Base-by-base conservation (phyloP, 2,888 invertebrate genomes). In the Apamea sordens region DNA sequence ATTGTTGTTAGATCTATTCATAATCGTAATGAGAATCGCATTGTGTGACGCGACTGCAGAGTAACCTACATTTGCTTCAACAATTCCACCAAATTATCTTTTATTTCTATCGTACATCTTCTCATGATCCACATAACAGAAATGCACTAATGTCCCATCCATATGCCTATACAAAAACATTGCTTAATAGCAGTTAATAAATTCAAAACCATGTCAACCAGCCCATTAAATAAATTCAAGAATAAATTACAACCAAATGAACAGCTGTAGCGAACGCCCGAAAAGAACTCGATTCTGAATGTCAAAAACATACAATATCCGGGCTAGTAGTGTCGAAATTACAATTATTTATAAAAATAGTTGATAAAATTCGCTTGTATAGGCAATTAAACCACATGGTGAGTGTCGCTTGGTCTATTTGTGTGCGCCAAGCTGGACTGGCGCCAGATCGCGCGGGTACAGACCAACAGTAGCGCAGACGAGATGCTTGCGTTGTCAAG, bases 331-430 rank as follows among this genome's bases (percentile, higher is more conserved):
- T 67, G 61, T 73, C 61, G 85, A 90, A 89, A 86, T 86, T 90
- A 90, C 90, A 89, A 88, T 88, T 71, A 89, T 86, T 85, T 81
- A 83, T 79, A 88, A 93, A 91, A 90, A 86, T 85, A 88, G 86
- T 89, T 87, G 86, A 90, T 88, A 91, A 89, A 90, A 91, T 87
- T 88, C 83, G 77, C 91, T 88, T 90, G 91, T 90, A 91, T 89
- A 91, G 89, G 89, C 90, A 91, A 92, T 94, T 92, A 94, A 94
- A 92, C 90, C 89, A 88, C 89, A 91, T 90, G 90, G 90, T 86
- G 91, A 92, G 88, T 92, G 94, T 94, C 93, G 92, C 93, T 90
- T 84, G 36, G 79, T 89, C 91, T 95, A 95, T 95, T 94, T 93
- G 90, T 90, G 94, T 86, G 85, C 82, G 83, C 79, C 76, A 69